Evolutionary conservation across 2,888 invertebrate species (phyloP).

Genomic region (Acrocyrtus sp.): DNA sequence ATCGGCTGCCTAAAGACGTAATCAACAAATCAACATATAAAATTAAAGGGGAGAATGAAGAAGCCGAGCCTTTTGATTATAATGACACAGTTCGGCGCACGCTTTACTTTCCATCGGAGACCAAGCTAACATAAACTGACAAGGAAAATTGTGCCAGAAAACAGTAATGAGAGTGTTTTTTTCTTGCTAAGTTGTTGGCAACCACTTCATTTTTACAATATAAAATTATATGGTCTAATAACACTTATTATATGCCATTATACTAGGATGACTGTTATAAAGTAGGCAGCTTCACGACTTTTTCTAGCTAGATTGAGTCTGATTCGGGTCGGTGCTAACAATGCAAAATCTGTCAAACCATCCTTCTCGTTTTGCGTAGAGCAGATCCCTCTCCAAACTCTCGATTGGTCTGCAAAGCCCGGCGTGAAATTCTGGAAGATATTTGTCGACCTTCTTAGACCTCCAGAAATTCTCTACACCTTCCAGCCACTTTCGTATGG

Average conservation of each 20-base stretch:
- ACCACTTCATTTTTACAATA: too few relatives aligned
- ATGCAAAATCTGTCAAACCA: conserved; percentile 15
- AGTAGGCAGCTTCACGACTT: too few relatives aligned
- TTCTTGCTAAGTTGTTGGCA: background rate
- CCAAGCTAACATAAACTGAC: background rate
- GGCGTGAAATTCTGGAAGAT: conserved; percentile 6
- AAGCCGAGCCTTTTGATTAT: too few relatives aligned
- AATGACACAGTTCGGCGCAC: too few relatives aligned
- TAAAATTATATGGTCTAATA: too few relatives aligned
- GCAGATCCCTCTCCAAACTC: conserved; percentile 5
- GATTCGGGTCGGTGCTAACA: background rate
- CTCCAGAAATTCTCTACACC: conserved; percentile 9
- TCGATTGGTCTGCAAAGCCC: background rate
- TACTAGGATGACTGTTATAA: too few relatives aligned
- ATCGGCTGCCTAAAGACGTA: too few relatives aligned
- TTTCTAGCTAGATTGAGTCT: too few relatives aligned
- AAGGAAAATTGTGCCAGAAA: too few relatives aligned
- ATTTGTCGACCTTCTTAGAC: background rate
- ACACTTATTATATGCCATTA: too few relatives aligned
- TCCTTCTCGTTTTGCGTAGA: conserved; percentile 5
- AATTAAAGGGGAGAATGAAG: too few relatives aligned
- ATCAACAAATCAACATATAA: too few relatives aligned
- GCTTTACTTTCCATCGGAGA: background rate
- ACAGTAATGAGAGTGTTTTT: background rate
- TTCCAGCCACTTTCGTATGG: background rate